Evolutionary conservation across 2,888 invertebrate genomes (phyloP), one percentile per base, ranked within the genome.

Genomic region (Ichneumoninae sp.): DNA sequence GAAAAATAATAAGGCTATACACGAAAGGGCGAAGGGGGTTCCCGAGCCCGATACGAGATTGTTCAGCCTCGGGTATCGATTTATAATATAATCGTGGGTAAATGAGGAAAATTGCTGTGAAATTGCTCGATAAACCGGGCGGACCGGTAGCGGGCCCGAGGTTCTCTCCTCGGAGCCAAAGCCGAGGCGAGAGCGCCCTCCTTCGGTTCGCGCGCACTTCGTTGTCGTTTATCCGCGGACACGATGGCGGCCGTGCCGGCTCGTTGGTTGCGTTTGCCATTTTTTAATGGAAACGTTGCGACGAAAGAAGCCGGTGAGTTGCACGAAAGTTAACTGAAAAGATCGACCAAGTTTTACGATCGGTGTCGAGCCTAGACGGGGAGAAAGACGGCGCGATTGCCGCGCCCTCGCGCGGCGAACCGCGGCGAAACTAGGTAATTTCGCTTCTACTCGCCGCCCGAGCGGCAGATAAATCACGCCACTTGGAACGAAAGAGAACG

Each of bases 81-180:
- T 88, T 90, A 92, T 91, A 91, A 91, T 90, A 89, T 91, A 91
- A 93, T 92, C 92, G 88, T 88, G 88, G 86, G 26, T 88, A 91
- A 93, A 92, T 89, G 91, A 91, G 93, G 92, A 92, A 93, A 93
- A 93, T 93, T 93, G 92, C 90, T 93, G 92, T 92, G 91, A 93
- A 93, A 93, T 93, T 93, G 92, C 91, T 88, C 87, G 91, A 91
- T 91, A 89, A 90, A 89, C 88, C 91, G 86, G 90, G 88, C 86
- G 87, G 89, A 89, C 87, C 88, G 89, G 88, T 87, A 87, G 85
- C 50, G 69, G 66, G 52, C 33, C 75, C 40, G 68, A 57, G 47
- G 70, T 73, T 75, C 70, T 69, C 70, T 81, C 73, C 66, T 22
- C 44, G 52, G 44, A 13, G 22, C 22, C 22, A 26, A 22, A 57